Conservation (phyloP, 2,113 vertebrate genomes). For the Pituophis catenifer region DNA sequence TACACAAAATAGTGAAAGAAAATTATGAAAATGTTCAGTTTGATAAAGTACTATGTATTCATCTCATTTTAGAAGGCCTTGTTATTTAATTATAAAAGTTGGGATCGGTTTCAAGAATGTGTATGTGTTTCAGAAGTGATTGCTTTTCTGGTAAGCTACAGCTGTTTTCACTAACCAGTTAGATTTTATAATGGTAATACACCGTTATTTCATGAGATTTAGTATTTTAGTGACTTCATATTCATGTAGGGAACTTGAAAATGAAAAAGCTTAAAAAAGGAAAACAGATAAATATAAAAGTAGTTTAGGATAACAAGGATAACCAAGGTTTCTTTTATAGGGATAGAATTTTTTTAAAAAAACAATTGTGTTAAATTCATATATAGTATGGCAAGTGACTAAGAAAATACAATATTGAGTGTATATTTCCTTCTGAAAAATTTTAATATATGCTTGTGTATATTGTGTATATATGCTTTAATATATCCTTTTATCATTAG, state of each 20-base stretch:
- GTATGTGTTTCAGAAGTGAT: slow-evolving; percentile 55
- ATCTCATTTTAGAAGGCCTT: slow-evolving; percentile 35
- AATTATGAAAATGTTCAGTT: background rate
- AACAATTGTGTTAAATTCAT: background rate
- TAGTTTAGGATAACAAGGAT: slow-evolving; percentile 52
- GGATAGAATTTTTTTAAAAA: background rate
- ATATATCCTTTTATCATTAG: background rate
- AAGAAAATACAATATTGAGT: background rate
- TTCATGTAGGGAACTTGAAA: slow-evolving; percentile 53
- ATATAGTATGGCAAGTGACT: background rate
- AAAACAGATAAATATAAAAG: slow-evolving; percentile 24
- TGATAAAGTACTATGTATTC: background rate
- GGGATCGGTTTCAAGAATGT: slow-evolving; percentile 54
- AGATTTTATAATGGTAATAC: slow-evolving; percentile 53
- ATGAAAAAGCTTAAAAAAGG: slow-evolving; percentile 55
- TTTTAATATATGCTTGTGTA: background rate
- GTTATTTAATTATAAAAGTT: background rate
- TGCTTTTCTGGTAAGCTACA: slow-evolving; percentile 59
- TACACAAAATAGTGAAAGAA: background rate
- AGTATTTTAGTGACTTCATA: background rate
- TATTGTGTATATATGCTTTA: too few relatives aligned
- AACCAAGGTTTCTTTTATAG: background rate
- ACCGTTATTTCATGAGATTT: slow-evolving; percentile 42
- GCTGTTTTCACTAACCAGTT: slow-evolving; percentile 36
- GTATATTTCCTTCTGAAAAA: background rate